phyloP scores from a whole-genome alignment of 2,113 vertebrate genomes.

The Vulpes vulpes region DNA sequence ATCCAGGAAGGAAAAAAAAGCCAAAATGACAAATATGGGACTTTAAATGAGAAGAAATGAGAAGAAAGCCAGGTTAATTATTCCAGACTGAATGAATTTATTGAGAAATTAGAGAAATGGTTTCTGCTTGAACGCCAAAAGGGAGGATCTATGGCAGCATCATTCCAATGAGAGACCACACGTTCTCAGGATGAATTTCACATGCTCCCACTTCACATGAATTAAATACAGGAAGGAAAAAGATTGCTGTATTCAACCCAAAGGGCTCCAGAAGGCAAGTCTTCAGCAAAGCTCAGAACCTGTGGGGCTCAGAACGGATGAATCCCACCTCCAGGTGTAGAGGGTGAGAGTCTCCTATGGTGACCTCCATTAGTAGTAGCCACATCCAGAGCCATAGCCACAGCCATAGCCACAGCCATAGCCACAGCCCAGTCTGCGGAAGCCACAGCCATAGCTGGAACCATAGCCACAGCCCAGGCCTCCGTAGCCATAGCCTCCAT shows the following conservation, averaged over 20 bases:
- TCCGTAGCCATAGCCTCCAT: neutral
- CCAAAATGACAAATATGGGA: neutral
- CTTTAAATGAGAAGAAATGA: neutral
- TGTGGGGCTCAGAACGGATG: neutral
- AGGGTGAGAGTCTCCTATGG: neutral
- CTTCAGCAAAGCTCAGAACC: neutral
- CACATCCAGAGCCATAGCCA: constrained; percentile 1
- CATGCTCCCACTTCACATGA: neutral
- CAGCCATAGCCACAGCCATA: neutral
- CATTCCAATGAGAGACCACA: neutral
- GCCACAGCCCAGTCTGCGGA: neutral
- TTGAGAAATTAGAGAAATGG: constrained; percentile 17
- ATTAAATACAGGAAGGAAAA: neutral
- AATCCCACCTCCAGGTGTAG: neutral
- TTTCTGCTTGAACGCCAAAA: neutral
- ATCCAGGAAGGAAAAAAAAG: neutral
- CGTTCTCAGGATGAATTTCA: neutral
- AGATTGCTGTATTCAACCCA: fast-evolving
- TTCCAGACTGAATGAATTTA: constrained; percentile 47
- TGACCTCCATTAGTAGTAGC: neutral
- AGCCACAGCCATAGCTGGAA: neutral
- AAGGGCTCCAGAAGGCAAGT: neutral
- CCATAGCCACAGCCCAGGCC: neutral
- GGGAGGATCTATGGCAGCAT: neutral
- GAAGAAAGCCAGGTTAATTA: neutral